Evolutionary conservation across 2,113 vertebrate species (phyloP), one percentile per base, ranked within the genome.

Genomic region (Monarcha castaneiventris): DNA sequence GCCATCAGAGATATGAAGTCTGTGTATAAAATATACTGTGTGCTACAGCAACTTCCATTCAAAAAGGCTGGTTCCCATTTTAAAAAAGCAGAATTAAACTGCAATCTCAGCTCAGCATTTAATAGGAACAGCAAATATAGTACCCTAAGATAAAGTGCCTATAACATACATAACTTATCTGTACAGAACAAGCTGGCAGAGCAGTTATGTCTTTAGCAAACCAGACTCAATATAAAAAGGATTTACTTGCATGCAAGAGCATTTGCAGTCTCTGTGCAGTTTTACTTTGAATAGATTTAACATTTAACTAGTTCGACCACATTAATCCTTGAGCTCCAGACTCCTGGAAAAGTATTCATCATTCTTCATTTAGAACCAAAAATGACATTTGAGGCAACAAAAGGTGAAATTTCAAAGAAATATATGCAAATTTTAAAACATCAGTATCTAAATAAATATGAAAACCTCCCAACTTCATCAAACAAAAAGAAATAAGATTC

Each of bases 261-360:
- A 95, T 94, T 95, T 96, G 85, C 91, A 77, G 44, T 68, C 68
- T 89, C 83, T 64, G 13, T 84, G 90, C 73, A 93, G 88, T 92
- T 96, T 88, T 94, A 90, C 88, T 95, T 92, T 84, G 92, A 96
- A 96, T 84, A 96, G 92, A 95, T 95, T 93, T 97, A 97, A 94
- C 90, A 95, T 96, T 97, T 95, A 95, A 95, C 90, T 94, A 89
- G 92, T 94, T 92, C 92, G 90, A 92, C 64, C 48, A 84, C 52
- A 84, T 92, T 94, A 95, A 97, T 97, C 91, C 91, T 94, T 44
- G 41, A 82, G 81, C 77, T 91, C 69, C 35, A 91, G 66, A 61
- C 91, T 91, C 66, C 66, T 87, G 58, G 17, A 96, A 76, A 89
- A 89, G 61, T 75, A 94, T 89, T 96, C 87, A 83, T 67, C 35